Conservation (phyloP, 2,113 vertebrate species). For the Cichladusa arquata region DNA sequence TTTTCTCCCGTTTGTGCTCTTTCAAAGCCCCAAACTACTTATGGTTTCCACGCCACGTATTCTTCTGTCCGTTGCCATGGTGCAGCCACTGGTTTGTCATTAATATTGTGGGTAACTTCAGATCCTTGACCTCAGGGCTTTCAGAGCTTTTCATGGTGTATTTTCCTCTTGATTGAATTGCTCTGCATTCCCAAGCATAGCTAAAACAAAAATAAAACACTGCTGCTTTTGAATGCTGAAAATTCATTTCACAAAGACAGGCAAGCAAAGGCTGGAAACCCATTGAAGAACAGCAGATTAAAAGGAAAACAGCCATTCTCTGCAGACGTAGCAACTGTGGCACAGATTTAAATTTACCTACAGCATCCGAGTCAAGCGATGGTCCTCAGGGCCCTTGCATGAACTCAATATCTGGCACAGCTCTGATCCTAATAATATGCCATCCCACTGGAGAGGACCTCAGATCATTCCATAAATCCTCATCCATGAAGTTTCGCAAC, state of each 20-base stretch:
- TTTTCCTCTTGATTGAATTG: slow-evolving; percentile 74
- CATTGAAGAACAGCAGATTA: slow-evolving; percentile 44
- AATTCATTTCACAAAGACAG: slow-evolving; percentile 61
- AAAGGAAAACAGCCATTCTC: slow-evolving; percentile 39
- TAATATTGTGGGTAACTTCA: slow-evolving; percentile 74
- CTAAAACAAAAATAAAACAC: slow-evolving; percentile 67
- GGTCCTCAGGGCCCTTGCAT: not conserved
- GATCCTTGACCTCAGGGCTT: slow-evolving; percentile 71
- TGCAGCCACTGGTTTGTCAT: slow-evolving; percentile 61
- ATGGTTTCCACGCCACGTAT: slow-evolving; percentile 59
- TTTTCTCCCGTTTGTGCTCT: slow-evolving; percentile 61
- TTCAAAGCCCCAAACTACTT: slow-evolving; percentile 60
- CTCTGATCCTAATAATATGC: not conserved
- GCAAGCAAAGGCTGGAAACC: slow-evolving; percentile 44
- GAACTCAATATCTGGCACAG: not conserved
- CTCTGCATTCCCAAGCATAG: slow-evolving; percentile 67
- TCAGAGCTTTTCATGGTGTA: slow-evolving; percentile 69
- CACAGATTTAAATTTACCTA: slow-evolving; percentile 37
- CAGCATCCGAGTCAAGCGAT: not conserved
- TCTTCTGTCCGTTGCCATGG: slow-evolving; percentile 67
- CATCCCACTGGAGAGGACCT: not conserved
- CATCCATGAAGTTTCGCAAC: not conserved
- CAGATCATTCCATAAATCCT: not conserved
- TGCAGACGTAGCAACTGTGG: not conserved
- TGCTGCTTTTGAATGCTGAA: slow-evolving; percentile 59